phyloP scores from a whole-genome alignment of 2,888 invertebrate genomes.

The Polylopha cassiicola region DNA sequence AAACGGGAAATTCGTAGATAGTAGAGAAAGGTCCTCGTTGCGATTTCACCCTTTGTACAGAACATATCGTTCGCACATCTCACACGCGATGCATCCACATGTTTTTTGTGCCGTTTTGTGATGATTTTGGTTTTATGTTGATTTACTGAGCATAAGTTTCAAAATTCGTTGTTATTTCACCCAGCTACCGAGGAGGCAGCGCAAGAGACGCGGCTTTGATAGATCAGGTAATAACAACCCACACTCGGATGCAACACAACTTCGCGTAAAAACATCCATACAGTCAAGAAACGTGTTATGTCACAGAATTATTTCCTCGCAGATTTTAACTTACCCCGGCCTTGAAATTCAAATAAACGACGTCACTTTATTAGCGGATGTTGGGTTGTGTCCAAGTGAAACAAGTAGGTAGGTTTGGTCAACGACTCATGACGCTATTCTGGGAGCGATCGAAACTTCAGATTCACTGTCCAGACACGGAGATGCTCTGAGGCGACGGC shows the following conservation, averaged over 20 bases:
- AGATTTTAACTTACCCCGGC: constrained; percentile 3
- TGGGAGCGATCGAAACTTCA: constrained; percentile 26
- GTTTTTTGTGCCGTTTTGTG: constrained; percentile 74
- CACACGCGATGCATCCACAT: constrained; percentile 45
- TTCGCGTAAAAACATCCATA: constrained; percentile 21
- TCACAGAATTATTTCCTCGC: constrained; percentile 1
- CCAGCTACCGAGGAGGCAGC: constrained; percentile 78
- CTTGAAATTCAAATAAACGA: constrained; percentile 21
- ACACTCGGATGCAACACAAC: constrained; percentile 66
- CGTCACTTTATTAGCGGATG: constrained; percentile 32
- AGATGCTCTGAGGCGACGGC: constrained; percentile 26
- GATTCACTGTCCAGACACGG: constrained; percentile 26
- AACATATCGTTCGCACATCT: constrained; percentile 24
- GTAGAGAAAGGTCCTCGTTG: constrained; percentile 10
- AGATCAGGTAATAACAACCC: constrained; percentile 72
- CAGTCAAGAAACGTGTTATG: background rate
- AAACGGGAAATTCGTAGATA: no score
- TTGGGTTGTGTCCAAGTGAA: constrained; percentile 73
- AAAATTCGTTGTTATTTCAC: constrained; percentile 76
- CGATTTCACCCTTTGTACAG: constrained; percentile 6
- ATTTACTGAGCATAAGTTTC: constrained; percentile 70
- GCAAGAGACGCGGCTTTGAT: constrained; percentile 78
- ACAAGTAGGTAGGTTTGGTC: constrained; percentile 53
- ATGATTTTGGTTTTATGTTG: constrained; percentile 71
- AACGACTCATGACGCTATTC: constrained; percentile 51